These are phyloP conservation scores for Mormyrus lacerda DNA, from an alignment of 2,113 vertebrate species.

Conservation along the genomic window DNA sequence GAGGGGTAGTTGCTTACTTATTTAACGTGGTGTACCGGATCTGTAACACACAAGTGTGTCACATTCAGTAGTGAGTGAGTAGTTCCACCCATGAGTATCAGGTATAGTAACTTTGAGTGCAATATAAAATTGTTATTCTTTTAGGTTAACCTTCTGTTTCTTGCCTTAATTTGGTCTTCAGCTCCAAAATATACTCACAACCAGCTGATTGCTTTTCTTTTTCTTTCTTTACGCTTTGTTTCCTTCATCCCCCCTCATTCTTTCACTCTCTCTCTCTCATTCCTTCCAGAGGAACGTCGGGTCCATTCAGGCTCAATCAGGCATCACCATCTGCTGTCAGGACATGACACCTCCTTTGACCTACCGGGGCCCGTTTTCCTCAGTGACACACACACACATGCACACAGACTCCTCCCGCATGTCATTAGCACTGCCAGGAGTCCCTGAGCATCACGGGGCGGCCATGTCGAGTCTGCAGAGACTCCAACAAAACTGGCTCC, in stretches of 20 bases:
- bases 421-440: conserved; percentile 43
- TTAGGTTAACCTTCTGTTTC: neutral
- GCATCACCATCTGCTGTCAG: conserved; percentile 74
- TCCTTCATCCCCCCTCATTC: neutral
- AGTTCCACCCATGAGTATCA: neutral
- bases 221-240: neutral
- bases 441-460: conserved; percentile 28
- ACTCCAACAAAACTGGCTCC: neutral
- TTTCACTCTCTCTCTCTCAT: conserved; percentile 11
- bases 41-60: neutral
- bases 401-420: conserved; percentile 33
- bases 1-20: neutral
- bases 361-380: conserved; percentile 52
- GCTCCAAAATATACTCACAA: neutral
- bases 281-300: conserved; percentile 53
- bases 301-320: conserved; percentile 65
- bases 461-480: conserved; percentile 29
- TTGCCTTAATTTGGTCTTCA: neutral
- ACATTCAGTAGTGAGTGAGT: neutral
- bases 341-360: conserved; percentile 59
- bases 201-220: conserved; percentile 21
- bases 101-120: neutral
- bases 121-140: neutral
- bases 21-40: neutral
- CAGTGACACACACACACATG: conserved; percentile 41